phyloP scores from a whole-genome alignment of 1,140 invertebrate species.

The Lordiphosa stackelbergi region DNA sequence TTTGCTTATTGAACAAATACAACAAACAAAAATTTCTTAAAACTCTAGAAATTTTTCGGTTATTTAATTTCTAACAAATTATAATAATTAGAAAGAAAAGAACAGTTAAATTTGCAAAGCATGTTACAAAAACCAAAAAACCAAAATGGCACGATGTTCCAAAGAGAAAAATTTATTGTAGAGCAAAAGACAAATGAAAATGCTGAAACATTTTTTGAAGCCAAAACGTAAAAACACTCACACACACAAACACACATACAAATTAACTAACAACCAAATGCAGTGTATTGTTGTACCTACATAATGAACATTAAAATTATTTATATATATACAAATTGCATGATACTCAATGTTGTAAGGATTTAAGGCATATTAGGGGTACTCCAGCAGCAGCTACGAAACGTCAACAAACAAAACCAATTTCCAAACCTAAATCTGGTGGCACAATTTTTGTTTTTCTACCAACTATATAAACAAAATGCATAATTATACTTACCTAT shows the following conservation, averaged over 20 bases:
- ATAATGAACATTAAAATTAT: conserved; percentile 22
- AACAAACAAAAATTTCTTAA: conserved; percentile 9
- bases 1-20: conserved; percentile 11
- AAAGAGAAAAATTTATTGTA: conserved; percentile 53
- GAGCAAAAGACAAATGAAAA: conserved; percentile 63
- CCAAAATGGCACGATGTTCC: conserved; percentile 61
- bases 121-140: conserved; percentile 40
- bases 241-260: conserved; percentile 4
- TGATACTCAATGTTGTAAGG: conserved; percentile 66
- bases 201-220: conserved; percentile 65
- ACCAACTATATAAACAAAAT: conserved; percentile 51
- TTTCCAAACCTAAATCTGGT: conserved; percentile 60
- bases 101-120: conserved; percentile 53
- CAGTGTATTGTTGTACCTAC: conserved; percentile 64
- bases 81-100: conserved; percentile 16
- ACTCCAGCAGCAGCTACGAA: conserved; percentile 65
- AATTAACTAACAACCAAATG: conserved; percentile 25
- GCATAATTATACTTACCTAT: conserved; percentile 41
- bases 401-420: conserved; percentile 56
- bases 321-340: conserved; percentile 32
- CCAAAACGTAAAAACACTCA: conserved; percentile 16
- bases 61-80: conserved; percentile 25
- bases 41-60: conserved; percentile 6
- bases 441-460: conserved; percentile 75
- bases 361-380: conserved; percentile 61